These are phyloP conservation scores for Cliona cf. orientalis DNA, from an alignment of 37 sponge, comb jelly and placozoan species.

Conservation along the genomic window DNA sequence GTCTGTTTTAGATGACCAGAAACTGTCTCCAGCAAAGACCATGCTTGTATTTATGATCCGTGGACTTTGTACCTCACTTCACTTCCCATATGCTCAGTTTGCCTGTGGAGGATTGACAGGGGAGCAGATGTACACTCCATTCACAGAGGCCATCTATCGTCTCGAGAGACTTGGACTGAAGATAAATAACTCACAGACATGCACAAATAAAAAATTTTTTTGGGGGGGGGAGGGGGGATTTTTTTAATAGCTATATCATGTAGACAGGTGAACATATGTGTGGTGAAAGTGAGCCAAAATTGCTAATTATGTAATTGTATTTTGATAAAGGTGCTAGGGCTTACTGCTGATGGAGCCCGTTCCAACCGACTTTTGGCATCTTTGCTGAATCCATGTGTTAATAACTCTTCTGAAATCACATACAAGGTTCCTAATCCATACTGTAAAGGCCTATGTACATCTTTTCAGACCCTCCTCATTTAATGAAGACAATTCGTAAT, in stretches of 20 bases:
- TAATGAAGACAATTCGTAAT: neutral
- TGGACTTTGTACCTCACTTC: neutral
- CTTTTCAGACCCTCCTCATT: slow-evolving; percentile 15
- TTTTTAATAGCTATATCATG: no score
- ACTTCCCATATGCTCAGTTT: slow-evolving; percentile 21
- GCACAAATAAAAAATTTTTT: no score
- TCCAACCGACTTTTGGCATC: no score
- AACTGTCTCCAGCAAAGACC: neutral
- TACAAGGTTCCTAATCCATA: slow-evolving; percentile 5
- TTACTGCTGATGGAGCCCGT: slow-evolving; percentile 17
- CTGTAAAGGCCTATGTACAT: neutral
- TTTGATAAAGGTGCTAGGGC: no score
- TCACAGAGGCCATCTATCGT: neutral
- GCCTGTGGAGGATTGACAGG: neutral
- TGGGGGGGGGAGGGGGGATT: no score
- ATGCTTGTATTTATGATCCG: slow-evolving; percentile 18
- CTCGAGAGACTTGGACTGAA: neutral
- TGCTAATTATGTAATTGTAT: no score
- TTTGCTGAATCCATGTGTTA: neutral
- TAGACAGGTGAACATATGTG: no score
- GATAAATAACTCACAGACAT: no score
- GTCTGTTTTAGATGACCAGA: no score
- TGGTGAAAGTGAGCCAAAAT: no score
- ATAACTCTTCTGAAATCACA: neutral
- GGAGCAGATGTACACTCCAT: neutral